Evolutionary conservation across 2,797 vertebrate genomes (phyloP).

Genomic region (Columba guinea): DNA sequence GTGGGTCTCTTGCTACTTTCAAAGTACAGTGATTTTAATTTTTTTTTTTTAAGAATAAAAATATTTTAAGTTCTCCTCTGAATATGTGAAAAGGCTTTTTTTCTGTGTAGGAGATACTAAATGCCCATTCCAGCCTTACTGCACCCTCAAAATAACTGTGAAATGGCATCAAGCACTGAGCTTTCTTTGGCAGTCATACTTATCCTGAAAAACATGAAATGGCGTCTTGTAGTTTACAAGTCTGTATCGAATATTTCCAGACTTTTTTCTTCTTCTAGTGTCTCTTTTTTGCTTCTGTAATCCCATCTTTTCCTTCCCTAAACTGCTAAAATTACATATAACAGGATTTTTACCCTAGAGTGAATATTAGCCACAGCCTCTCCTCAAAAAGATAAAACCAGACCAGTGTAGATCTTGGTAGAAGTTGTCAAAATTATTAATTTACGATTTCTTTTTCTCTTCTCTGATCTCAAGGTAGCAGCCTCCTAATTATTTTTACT

Average conservation of each 20-base stretch:
- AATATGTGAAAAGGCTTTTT: neutral
- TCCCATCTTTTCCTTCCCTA: neutral
- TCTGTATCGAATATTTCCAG: neutral
- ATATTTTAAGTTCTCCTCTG: neutral
- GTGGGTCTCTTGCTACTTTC: constrained; percentile 33
- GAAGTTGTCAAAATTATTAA: neutral
- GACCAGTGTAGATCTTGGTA: neutral
- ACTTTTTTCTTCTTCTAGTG: neutral
- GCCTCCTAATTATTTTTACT: neutral
- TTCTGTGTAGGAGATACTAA: neutral
- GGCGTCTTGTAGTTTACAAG: neutral
- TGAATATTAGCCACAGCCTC: neutral
- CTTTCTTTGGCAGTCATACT: neutral
- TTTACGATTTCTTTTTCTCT: neutral
- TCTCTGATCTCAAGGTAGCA: neutral
- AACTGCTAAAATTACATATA: neutral
- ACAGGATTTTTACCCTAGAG: neutral
- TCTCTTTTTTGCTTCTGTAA: neutral
- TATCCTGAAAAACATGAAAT: neutral
- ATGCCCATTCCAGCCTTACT: neutral
- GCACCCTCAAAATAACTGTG: neutral
- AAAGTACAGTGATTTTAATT: neutral
- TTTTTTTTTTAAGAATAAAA: neutral
- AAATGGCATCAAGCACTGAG: neutral
- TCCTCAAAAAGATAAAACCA: neutral